Base-by-base conservation (phyloP, 2,888 invertebrate species). In the Pseudococcus viburni region DNA sequence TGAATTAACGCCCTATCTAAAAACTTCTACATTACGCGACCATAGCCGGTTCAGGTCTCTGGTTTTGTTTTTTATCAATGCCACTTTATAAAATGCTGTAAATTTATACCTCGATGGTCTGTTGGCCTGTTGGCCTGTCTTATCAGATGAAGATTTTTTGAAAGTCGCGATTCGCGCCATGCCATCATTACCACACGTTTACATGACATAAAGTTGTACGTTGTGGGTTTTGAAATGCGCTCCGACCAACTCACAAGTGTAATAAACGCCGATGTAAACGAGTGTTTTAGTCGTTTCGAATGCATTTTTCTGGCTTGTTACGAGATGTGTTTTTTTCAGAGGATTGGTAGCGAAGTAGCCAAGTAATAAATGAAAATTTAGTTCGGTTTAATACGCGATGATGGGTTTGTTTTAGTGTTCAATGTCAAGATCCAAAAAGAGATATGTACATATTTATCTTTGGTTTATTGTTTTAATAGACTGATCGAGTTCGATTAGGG, bases 21-120 rank as follows among this genome's bases (percentile, higher is more conserved):
- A 83, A 83, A 83, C 80, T 83, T 83, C 80, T 83, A 83, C 46
- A 46, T 83, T 83, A 83, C 80, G 80, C 80, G 80, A 83, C 33
- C 73, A 12, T 9, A 46, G 42, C 42, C 42, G 80, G 19, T 83
- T 19, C 46, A 42, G 46, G 8, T 80, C 15, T 39, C 9, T 11
- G 11, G 19, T 33, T 73, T 73, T 22, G n/a, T 33, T n/a, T 83
- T 39, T 83, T 46, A 83, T 83, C 80, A 83, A 22, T 46, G 80
- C 46, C 19, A 83, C 33, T 83, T n/a, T 12, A 26, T 73, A 17
- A 33, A 33, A 33, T 17, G 73, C 33, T 12, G 11, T 68, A 68
- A 68, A 68, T 22, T 11, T 26, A 68, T 68, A 22, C 26, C 1
- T 2, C 26, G 26, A 33, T 33, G 26, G 26, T 33, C 26, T 33